Conservation (phyloP, 2,888 invertebrate genomes). For the Ceraclea dissimilis region DNA sequence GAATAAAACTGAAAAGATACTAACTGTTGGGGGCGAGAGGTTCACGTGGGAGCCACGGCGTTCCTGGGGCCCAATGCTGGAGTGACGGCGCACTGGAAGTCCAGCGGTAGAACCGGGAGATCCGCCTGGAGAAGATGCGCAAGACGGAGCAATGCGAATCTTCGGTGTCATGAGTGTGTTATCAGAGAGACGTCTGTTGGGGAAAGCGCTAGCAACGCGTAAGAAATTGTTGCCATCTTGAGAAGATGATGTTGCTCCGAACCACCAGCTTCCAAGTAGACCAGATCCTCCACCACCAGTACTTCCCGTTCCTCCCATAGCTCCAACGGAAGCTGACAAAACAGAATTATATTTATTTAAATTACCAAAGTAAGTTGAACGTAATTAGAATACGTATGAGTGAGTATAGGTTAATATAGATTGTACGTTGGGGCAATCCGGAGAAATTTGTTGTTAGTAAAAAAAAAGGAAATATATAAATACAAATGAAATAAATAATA, state of each 20-base stretch:
- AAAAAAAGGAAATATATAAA: no score
- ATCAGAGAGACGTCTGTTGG: slow-evolving; percentile 82
- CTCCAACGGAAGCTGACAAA: slow-evolving; percentile 6
- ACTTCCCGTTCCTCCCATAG: slow-evolving; percentile 1
- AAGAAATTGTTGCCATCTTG: slow-evolving; percentile 77
- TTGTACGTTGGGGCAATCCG: no score
- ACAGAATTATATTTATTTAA: neutral
- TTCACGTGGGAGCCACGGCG: slow-evolving; percentile 76
- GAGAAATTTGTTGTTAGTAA: no score
- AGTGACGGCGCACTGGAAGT: slow-evolving; percentile 79
- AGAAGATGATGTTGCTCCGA: slow-evolving; percentile 76
- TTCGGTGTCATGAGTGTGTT: slow-evolving; percentile 88
- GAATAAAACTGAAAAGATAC: slow-evolving; percentile 31
- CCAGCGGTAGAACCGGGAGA: slow-evolving; percentile 65
- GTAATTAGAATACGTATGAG: no score
- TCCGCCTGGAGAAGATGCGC: slow-evolving; percentile 76
- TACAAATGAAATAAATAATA: no score
- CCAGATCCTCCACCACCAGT: slow-evolving; percentile 42
- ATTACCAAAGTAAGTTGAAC: neutral
- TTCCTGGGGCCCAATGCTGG: slow-evolving; percentile 86
- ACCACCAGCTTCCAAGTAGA: slow-evolving; percentile 73
- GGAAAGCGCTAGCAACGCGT: slow-evolving; percentile 74
- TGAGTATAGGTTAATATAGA: no score
- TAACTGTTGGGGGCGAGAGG: slow-evolving; percentile 84
- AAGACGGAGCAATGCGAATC: slow-evolving; percentile 81